Base-by-base conservation (phyloP, 2,888 invertebrate species). In the Anagyrus pseudococci region DNA sequence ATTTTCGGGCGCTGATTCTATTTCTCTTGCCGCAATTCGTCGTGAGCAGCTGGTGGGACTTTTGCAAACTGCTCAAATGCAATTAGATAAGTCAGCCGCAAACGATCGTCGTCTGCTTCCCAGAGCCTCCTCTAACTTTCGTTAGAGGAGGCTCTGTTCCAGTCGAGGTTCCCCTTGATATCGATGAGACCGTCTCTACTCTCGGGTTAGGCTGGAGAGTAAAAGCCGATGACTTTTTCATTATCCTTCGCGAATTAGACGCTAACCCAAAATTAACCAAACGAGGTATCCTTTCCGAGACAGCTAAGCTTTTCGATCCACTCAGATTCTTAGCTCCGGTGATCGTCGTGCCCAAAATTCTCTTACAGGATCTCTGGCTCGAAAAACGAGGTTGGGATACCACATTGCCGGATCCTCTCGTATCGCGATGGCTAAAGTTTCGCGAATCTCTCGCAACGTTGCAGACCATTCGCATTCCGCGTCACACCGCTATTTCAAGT, bases 11-110 rank as follows among this genome's bases (percentile, higher is more conserved):
- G 54, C 64, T 1, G 22, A 57, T 22, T 57, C 69, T 15, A n/a
- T 63, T 8, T 58, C 67, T 10, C 62, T 69, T 25, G 69, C 66
- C 0, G n/a, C 61, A 3, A 6, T 17, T 4, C 8, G 47, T 1
- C 44, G 40, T 7, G 52, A 56, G 8, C 40, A 60, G 19, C 25
- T 56, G 13, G 46, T 44, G 17, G 19, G 10, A 1, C 2, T 59
- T 15, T 23, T 64, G 17, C 20, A n/a, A 26, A n/a, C n/a, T 22
- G 64, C 56, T 20, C 60, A 56, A 2, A 56, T 60, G 52, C 13
- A 61, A 7, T 8, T 20, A 2, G 60, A 44, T 26, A 52, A 57
- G 40, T 57, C 29, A 60, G 23, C 25, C 2, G 47, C 47, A 22
- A 47, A 47, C 23, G 3, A 13, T 17, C 10, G n/a, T 17, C n/a